Percentiles rank a stretch among this genome's conserved stretches.
These are phyloP conservation scores for Lepidocyrtoides sp. DNA, from an alignment of 2,888 invertebrate genomes.

Conservation along the genomic window DNA sequence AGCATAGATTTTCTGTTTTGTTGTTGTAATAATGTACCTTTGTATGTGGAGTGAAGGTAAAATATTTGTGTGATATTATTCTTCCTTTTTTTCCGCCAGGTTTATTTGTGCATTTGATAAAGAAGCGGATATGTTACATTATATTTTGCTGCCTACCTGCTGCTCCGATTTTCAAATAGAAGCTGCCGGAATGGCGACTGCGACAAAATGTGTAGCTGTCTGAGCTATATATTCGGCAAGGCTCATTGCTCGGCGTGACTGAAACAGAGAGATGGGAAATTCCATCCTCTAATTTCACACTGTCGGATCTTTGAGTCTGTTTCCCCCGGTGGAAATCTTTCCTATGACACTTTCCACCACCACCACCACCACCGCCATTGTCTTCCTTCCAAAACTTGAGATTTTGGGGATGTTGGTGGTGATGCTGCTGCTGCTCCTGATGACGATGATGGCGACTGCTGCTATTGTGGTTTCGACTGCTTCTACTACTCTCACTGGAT, in stretches of 20 bases:
- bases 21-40: background rate
- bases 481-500: conserved; percentile 71
- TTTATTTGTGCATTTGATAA: conserved; percentile 52
- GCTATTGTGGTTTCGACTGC: conserved; percentile 51
- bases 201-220: conserved; percentile 88
- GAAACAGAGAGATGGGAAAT: conserved; percentile 83
- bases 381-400: conserved; percentile 59
- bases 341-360: conserved; percentile 72
- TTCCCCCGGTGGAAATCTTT: conserved; percentile 76
- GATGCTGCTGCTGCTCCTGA: conserved; percentile 44
- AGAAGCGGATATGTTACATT: no score
- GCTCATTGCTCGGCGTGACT: conserved; percentile 81
- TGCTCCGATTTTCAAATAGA: conserved; percentile 92
- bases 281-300: conserved; percentile 77
- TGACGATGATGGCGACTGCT: conserved; percentile 45
- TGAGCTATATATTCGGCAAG: conserved; percentile 83
- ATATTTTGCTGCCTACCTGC: conserved; percentile 88
- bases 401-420: background rate
- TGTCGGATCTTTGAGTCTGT: conserved; percentile 73
- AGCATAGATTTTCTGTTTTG: background rate
- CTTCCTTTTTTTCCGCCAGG: background rate
- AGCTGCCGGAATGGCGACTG: conserved; percentile 91
- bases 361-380: conserved; percentile 19
- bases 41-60: conserved; percentile 21
- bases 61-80: conserved; percentile 48